Percentiles rank a stretch among this genome's conserved stretches.
phyloP scores from a whole-genome alignment of 2,113 vertebrate genomes.

The Chaenogobius annularis region DNA sequence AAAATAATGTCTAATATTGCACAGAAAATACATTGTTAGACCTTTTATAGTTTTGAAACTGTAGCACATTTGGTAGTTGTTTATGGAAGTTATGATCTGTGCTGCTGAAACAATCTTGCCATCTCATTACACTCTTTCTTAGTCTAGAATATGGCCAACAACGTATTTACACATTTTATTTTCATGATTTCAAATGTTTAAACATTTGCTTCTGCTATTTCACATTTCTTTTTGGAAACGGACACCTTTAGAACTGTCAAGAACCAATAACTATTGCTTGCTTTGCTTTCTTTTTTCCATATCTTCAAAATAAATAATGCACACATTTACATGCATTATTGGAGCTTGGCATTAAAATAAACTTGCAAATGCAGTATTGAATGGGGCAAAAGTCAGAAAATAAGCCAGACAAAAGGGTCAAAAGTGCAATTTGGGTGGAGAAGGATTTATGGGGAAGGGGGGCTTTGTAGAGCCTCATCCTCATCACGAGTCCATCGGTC shows the following conservation, averaged over 20 bases:
- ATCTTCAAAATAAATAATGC: too few relatives aligned
- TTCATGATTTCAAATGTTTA: too few relatives aligned
- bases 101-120: not conserved
- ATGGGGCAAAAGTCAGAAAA: constrained; percentile 13
- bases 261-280: too few relatives aligned
- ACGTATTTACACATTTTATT: too few relatives aligned
- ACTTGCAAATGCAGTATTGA: not conserved
- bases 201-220: too few relatives aligned
- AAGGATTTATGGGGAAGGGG: constrained; percentile 22
- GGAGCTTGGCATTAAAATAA: too few relatives aligned
- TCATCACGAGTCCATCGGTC: constrained; percentile 64
- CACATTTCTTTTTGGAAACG: too few relatives aligned
- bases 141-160: not conserved
- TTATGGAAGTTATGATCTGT: not conserved
- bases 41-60: too few relatives aligned
- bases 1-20: not conserved
- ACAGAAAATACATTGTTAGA: not conserved
- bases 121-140: not conserved
- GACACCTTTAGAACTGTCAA: too few relatives aligned
- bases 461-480: constrained; percentile 54
- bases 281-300: too few relatives aligned
- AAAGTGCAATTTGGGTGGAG: constrained; percentile 52
- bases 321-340: too few relatives aligned
- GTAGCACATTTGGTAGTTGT: not conserved
- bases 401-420: constrained; percentile 44